These are phyloP conservation scores for Notospermus geniculatus DNA, from an alignment of 1,140 invertebrate species.

Conservation along the genomic window DNA sequence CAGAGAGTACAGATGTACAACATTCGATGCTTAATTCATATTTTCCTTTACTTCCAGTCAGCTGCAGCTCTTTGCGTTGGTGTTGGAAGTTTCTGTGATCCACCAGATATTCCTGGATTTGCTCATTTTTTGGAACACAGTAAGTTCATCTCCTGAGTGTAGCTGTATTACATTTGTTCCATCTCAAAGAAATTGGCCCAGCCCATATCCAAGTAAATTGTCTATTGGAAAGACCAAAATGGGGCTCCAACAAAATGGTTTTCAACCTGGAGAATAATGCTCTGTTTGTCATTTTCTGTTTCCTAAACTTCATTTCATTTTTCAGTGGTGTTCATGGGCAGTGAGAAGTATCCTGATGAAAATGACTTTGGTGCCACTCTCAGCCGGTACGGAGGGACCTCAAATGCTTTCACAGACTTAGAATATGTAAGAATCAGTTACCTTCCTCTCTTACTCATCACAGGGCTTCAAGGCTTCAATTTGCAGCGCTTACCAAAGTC, in stretches of 20 bases:
- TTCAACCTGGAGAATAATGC: neutral
- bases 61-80: slow-evolving; percentile 51
- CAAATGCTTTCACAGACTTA: slow-evolving; percentile 80
- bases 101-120: slow-evolving; percentile 50
- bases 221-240: no score
- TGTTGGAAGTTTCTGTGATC: slow-evolving; percentile 50
- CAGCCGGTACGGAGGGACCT: slow-evolving; percentile 72
- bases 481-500: no score
- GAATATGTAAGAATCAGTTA: slow-evolving; percentile 60
- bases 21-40: neutral
- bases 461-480: no score
- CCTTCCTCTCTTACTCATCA: no score
- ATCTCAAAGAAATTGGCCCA: no score
- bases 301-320: slow-evolving; percentile 16
- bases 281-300: neutral
- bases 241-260: neutral
- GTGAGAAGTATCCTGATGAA: slow-evolving; percentile 75
- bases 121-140: slow-evolving; percentile 56
- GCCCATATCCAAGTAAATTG: no score
- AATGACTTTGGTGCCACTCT: slow-evolving; percentile 83
- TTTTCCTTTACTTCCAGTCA: slow-evolving; percentile 34
- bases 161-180: no score
- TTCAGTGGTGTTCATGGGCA: slow-evolving; percentile 56
- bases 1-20: no score
- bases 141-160: slow-evolving; percentile 26